Percentiles rank a stretch among this genome's conserved stretches.
phyloP scores from a whole-genome alignment of 2,113 vertebrate genomes.

The Genyomyrus donnyi region DNA sequence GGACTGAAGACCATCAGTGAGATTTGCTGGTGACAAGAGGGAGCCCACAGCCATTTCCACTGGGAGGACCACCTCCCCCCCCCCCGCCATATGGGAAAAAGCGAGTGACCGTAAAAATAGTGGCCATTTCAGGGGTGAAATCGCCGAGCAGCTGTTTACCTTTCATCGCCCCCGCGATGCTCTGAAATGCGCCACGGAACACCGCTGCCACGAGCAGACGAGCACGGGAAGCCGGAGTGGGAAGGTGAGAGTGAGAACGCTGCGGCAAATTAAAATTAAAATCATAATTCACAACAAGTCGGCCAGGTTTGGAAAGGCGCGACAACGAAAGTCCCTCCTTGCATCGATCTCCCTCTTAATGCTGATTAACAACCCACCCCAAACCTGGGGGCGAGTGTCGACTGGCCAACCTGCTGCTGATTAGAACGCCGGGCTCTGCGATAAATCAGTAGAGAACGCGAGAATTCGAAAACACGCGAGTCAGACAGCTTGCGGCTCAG shows the following conservation, averaged over 20 bases:
- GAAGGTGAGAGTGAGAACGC: neutral
- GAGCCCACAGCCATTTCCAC: neutral
- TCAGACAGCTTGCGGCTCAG: neutral
- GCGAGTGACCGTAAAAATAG: neutral
- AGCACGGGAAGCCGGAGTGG: neutral
- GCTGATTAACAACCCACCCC: conserved; percentile 35
- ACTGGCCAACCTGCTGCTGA: conserved; percentile 31
- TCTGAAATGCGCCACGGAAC: neutral
- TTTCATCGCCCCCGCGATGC: neutral
- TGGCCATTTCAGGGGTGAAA: neutral
- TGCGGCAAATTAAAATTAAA: neutral
- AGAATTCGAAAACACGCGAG: conserved; percentile 27
- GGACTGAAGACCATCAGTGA: neutral
- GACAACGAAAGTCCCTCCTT: conserved; percentile 5
- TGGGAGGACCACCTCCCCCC: neutral
- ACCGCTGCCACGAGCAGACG: neutral
- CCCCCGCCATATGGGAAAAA: neutral
- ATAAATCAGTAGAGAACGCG: conserved; percentile 21
- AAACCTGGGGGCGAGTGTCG: conserved; percentile 29
- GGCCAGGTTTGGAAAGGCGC: neutral
- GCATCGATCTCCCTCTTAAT: conserved; percentile 35
- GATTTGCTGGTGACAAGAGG: neutral
- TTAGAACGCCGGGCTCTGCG: conserved; percentile 20
- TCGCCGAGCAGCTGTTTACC: neutral
- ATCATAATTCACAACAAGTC: conserved; percentile 20